phyloP scores from a whole-genome alignment of 2,113 vertebrate species.

The Prunella fulvescens region DNA sequence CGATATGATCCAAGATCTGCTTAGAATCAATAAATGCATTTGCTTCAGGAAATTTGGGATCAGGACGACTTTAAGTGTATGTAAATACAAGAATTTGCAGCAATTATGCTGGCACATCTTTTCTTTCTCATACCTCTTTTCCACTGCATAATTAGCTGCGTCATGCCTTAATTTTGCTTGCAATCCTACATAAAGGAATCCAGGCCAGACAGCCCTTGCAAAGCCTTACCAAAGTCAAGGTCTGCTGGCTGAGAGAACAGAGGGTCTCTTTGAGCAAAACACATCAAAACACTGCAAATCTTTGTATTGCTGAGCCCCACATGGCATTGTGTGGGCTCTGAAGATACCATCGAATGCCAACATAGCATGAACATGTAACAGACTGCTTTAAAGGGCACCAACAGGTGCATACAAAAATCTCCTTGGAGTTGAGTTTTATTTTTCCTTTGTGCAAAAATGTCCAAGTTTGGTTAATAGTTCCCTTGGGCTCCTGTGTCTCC shows the following conservation, averaged over 20 bases:
- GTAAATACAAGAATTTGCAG: slow-evolving; percentile 13
- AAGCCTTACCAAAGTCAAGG: neutral
- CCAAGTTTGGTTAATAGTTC: neutral
- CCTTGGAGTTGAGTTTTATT: neutral
- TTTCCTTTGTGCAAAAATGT: neutral
- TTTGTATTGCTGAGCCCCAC: neutral
- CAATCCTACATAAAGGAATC: neutral
- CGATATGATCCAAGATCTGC: neutral
- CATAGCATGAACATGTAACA: neutral
- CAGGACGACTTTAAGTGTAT: neutral
- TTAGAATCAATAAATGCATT: neutral
- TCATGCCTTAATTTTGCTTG: neutral
- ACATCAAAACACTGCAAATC: neutral
- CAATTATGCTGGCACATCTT: neutral
- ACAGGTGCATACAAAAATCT: neutral
- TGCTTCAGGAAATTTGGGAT: neutral
- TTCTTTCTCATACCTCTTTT: neutral
- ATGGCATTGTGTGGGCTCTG: neutral
- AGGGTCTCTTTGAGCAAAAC: neutral
- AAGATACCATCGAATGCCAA: neutral
- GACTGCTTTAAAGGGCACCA: neutral
- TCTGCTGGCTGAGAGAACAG: neutral
- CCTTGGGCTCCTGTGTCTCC: neutral
- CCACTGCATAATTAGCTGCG: neutral
- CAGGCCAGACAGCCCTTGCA: neutral